A percentile compares a stretch with the other conserved stretches of the same genome.
Conservation (phyloP, 2,113 vertebrate species). For the Alligator mississippiensis region DNA sequence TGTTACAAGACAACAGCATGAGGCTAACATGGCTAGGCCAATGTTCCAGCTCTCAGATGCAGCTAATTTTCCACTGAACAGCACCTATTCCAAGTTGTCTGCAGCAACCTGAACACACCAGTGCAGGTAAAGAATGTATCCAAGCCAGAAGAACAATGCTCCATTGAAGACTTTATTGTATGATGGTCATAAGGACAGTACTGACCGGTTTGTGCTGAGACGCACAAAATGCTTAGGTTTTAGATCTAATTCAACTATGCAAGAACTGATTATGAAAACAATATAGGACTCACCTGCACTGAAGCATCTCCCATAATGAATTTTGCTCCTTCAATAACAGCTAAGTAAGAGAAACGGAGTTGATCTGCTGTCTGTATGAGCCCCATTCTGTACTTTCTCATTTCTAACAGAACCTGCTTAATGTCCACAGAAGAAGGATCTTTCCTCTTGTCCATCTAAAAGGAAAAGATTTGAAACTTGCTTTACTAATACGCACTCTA, state of each 20-base stretch:
- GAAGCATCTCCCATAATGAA: constrained; percentile 93
- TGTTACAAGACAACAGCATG: background rate
- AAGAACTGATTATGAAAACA: no score
- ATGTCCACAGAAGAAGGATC: constrained; percentile 93
- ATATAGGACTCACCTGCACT: constrained; percentile 82
- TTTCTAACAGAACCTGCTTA: constrained; percentile 93
- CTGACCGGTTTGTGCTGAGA: no score
- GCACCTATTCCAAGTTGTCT: background rate
- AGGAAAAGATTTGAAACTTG: background rate
- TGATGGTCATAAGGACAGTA: background rate
- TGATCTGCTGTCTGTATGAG: constrained; percentile 98
- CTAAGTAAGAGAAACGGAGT: constrained; percentile 96
- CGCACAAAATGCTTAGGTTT: no score
- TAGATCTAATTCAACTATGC: background rate
- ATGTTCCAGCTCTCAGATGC: background rate
- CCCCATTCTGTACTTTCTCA: constrained; percentile 94
- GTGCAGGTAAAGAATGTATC: background rate
- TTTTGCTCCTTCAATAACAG: constrained; percentile 94
- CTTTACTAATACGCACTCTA: background rate
- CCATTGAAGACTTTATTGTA: background rate
- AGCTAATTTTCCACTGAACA: background rate
- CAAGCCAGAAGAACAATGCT: background rate
- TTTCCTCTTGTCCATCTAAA: constrained; percentile 92
- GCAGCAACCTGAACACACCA: background rate
- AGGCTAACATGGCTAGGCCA: background rate